Conservation (phyloP, 2,888 invertebrate genomes). For the Marasmarcha lunaedactyla region DNA sequence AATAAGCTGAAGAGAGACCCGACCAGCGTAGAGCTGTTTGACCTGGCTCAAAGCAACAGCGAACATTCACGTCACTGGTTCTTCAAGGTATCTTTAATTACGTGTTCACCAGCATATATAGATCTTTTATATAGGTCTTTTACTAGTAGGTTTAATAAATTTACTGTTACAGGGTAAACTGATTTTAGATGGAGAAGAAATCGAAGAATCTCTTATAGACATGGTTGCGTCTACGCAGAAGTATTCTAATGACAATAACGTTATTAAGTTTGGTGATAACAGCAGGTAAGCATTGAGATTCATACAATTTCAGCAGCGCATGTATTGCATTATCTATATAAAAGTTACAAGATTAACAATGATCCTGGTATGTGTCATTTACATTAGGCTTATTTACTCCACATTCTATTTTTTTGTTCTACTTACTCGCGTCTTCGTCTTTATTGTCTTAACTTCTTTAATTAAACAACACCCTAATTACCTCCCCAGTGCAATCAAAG, state of each 20-base stretch:
- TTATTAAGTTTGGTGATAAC: constrained; percentile 97
- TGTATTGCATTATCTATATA: no score
- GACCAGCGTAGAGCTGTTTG: constrained; percentile 97
- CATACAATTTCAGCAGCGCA: background rate
- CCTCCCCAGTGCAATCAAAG: constrained; percentile 83
- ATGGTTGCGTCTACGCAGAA: constrained; percentile 93
- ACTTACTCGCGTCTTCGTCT: no score
- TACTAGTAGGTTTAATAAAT: no score
- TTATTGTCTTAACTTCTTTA: no score
- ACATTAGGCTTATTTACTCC: no score
- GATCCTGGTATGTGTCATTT: no score
- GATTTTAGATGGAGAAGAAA: constrained; percentile 82
- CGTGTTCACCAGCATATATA: constrained; percentile 1
- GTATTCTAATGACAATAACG: constrained; percentile 89
- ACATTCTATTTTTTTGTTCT: no score
- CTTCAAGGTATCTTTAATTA: constrained; percentile 81
- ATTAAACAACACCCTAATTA: no score
- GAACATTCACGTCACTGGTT: constrained; percentile 99
- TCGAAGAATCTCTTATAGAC: constrained; percentile 87
- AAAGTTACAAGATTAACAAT: no score
- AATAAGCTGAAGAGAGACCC: constrained; percentile 90
- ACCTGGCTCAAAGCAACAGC: constrained; percentile 97
- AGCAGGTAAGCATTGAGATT: constrained; percentile 75
- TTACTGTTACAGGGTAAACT: constrained; percentile 75
- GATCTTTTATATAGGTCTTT: constrained; percentile 5